Base-by-base conservation (phyloP, 2,888 invertebrate genomes). In the Pinctada fucata region DNA sequence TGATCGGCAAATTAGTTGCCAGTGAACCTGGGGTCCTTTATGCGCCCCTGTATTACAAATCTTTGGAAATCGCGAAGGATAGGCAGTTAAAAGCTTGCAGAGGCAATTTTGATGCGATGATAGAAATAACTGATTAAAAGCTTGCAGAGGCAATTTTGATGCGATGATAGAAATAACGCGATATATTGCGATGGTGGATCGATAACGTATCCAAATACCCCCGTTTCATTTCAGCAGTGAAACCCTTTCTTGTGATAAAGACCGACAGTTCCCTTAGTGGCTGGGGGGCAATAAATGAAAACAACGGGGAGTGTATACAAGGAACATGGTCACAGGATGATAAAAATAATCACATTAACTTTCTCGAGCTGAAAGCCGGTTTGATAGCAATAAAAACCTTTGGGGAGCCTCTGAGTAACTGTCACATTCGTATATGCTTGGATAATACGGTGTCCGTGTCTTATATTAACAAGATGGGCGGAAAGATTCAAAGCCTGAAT, bases 1-100 rank as follows among this genome's bases (percentile, higher is more conserved):
- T 81, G 13, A 79, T 83, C 64, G 83, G 85, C 6, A 80, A 81
- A 74, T 48, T 82, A 10, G 79, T 82, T 3, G 78, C 84, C 2
- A 52, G 67, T 10, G 78, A 81, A 63, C 83, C 82, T n/a, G 83
- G 78, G 10, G 82, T 83, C 6, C 49, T 52, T 31, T 79, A 79
- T 77, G 82, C n/a, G n/a, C n/a, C n/a, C n/a, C n/a, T n/a, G n/a
- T n/a, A n/a, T n/a, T n/a, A n/a, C n/a, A n/a, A n/a, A 74, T 16
- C 74, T 8, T 51, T 85, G 48, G 83, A 84, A 75, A 70, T 72
- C 52, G 79, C 78, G 6, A 83, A 78, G 73, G 72, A 76, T 58
- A 50, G 48, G 31, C 73, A 48, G 8, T 52, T 83, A 2, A 80
- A 80, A 68, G 2, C 2, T n/a, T 58, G 31, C 31, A 64, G 13